Percentiles rank a stretch among this genome's conserved stretches.
These are phyloP conservation scores for Lithobates sylvaticus DNA, from an alignment of 2,797 vertebrate genomes.

Conservation along the genomic window DNA sequence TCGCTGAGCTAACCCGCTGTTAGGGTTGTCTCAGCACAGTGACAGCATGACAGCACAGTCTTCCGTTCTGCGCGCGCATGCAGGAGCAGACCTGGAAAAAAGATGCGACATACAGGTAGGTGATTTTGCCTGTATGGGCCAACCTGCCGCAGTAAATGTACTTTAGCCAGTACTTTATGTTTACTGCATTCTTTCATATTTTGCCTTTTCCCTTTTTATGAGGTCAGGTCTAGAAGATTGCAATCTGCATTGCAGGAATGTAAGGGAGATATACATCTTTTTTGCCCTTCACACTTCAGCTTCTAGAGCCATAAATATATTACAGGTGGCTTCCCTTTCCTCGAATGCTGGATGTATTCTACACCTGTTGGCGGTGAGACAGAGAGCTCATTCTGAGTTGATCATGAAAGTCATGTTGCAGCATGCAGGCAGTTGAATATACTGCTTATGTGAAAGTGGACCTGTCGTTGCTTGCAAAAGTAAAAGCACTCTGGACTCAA, in stretches of 20 bases:
- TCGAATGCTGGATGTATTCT: background rate
- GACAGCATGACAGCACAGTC: too few species aligned
- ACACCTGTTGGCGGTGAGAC: background rate
- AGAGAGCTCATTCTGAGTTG: background rate
- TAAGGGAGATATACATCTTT: conserved; percentile 39
- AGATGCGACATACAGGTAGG: too few species aligned
- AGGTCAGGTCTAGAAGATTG: conserved; percentile 21
- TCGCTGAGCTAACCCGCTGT: too few species aligned
- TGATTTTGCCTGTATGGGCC: too few species aligned
- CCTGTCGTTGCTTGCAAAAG: too few species aligned
- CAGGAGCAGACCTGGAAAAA: too few species aligned
- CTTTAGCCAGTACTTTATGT: background rate
- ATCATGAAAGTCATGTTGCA: background rate
- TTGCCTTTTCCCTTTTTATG: background rate
- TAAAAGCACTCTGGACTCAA: too few species aligned
- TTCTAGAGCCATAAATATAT: conserved; percentile 15
- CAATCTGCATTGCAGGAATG: conserved; percentile 40
- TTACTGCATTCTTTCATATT: background rate
- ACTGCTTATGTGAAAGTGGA: too few species aligned
- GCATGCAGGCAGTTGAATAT: background rate
- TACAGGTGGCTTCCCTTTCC: background rate
- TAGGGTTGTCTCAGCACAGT: too few species aligned
- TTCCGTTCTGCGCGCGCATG: too few species aligned
- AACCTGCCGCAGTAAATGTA: too few species aligned
- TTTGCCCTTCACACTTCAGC: conserved; percentile 31